Evolutionary conservation across 2,888 invertebrate genomes (phyloP).

Genomic region (Leptarthrus brevirostris): DNA sequence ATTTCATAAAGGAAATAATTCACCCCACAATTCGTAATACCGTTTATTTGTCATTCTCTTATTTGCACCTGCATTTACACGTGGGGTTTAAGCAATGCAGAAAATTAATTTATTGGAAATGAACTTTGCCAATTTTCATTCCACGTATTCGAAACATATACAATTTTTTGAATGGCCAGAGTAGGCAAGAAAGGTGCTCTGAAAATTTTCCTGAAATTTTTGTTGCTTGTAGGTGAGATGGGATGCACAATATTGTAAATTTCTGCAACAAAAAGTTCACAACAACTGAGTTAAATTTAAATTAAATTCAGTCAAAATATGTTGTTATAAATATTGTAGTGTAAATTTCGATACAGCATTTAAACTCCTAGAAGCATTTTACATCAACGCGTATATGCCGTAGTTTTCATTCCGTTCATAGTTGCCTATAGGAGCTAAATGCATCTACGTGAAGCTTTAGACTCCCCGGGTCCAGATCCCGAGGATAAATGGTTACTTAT

Average conservation of each 20-base stretch:
- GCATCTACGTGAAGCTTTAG: not conserved
- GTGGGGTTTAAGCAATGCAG: not conserved
- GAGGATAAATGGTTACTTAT: not conserved
- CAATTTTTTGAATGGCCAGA: no score
- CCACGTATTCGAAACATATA: not conserved
- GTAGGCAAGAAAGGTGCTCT: no score
- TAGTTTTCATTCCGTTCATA: not conserved
- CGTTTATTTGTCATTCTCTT: not conserved
- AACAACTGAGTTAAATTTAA: slow-evolving; percentile 40
- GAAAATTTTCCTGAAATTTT: no score
- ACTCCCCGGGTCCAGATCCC: no score
- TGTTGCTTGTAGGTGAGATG: no score
- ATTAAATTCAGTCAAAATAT: slow-evolving; percentile 51
- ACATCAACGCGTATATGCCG: not conserved
- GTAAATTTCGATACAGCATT: slow-evolving; percentile 44
- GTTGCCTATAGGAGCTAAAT: not conserved
- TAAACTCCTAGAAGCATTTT: not conserved
- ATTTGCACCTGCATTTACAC: slow-evolving; percentile 28
- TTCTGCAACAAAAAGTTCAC: not conserved
- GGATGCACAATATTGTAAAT: no score
- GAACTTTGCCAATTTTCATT: slow-evolving; percentile 21
- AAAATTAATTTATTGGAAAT: slow-evolving; percentile 32
- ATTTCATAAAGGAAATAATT: slow-evolving; percentile 15
- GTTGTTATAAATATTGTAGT: slow-evolving; percentile 50
- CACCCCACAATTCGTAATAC: not conserved